A percentile compares a stretch with the other conserved stretches of the same genome.
phyloP scores from a whole-genome alignment of 1,140 invertebrate genomes.

The Mercenaria mercenaria region DNA sequence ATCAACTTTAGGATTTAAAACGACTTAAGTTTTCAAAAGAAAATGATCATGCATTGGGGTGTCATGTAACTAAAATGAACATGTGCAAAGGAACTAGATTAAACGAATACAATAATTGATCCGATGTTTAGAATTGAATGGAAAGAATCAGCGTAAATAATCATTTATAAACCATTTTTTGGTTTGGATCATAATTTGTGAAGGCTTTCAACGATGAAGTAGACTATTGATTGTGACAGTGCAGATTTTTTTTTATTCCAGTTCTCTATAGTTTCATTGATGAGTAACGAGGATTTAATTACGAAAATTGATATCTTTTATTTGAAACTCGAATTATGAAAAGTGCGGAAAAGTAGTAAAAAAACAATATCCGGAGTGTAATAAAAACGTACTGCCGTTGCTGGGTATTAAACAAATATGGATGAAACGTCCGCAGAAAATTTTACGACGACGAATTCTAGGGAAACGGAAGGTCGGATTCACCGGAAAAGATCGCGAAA shows the following conservation, averaged over 20 bases:
- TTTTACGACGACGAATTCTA: background rate
- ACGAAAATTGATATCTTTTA: background rate
- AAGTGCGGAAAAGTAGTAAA: background rate
- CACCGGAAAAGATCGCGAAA: slow-evolving; percentile 12
- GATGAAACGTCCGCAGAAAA: background rate
- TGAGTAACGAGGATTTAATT: background rate
- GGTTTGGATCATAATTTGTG: background rate
- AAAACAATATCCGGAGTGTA: background rate
- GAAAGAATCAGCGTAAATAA: background rate
- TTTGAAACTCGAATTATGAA: slow-evolving; percentile 1
- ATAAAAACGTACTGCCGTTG: background rate
- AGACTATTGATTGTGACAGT: background rate
- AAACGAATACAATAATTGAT: slow-evolving; percentile 6
- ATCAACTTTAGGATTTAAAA: background rate
- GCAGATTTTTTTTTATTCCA: background rate
- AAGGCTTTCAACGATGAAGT: background rate
- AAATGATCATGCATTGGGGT: background rate
- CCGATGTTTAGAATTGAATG: background rate
- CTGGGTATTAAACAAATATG: background rate
- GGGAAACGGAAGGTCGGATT: background rate
- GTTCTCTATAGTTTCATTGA: slow-evolving; percentile 3
- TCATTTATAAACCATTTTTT: background rate
- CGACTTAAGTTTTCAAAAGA: slow-evolving; percentile 3
- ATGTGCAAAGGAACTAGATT: background rate
- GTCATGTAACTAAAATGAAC: slow-evolving; percentile 15